phyloP scores from a whole-genome alignment of 1,140 invertebrate species.

The Marisa cornuarietis region DNA sequence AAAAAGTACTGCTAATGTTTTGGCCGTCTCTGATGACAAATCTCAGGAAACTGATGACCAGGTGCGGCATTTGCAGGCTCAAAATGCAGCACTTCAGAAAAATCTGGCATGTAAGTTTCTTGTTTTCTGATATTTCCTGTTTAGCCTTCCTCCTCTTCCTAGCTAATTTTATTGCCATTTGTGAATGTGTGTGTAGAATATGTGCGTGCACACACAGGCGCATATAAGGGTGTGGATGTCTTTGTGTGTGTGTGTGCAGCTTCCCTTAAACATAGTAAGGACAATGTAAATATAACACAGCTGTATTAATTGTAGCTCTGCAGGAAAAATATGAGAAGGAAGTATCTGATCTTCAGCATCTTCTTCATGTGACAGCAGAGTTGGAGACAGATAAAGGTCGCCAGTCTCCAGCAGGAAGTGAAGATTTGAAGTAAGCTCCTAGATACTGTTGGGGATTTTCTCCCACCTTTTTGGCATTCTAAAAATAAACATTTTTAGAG shows the following conservation, averaged over 20 bases:
- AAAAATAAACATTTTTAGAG: no score
- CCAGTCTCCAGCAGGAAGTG: constrained; percentile 16
- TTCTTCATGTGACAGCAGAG: background rate
- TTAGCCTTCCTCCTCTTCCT: background rate
- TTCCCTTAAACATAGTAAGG: no score
- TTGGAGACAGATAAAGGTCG: constrained; percentile 10
- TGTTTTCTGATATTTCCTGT: background rate
- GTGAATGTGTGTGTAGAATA: no score
- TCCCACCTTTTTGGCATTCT: no score
- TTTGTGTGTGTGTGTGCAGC: background rate
- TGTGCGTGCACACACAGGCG: no score
- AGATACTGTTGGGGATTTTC: background rate
- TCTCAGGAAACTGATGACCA: constrained; percentile 54
- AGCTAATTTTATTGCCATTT: background rate
- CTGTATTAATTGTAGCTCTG: constrained; percentile 27
- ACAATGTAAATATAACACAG: no score
- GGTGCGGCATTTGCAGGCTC: constrained; percentile 59
- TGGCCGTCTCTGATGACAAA: constrained; percentile 12
- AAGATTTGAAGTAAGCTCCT: background rate
- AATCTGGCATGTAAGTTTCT: constrained; percentile 46
- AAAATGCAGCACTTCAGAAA: constrained; percentile 63
- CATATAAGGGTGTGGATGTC: background rate
- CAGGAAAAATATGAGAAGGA: constrained; percentile 48
- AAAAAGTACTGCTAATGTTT: background rate
- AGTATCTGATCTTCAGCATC: constrained; percentile 18